phyloP scores from a whole-genome alignment of 2,888 invertebrate species.

The Caenorhabditis becei region DNA sequence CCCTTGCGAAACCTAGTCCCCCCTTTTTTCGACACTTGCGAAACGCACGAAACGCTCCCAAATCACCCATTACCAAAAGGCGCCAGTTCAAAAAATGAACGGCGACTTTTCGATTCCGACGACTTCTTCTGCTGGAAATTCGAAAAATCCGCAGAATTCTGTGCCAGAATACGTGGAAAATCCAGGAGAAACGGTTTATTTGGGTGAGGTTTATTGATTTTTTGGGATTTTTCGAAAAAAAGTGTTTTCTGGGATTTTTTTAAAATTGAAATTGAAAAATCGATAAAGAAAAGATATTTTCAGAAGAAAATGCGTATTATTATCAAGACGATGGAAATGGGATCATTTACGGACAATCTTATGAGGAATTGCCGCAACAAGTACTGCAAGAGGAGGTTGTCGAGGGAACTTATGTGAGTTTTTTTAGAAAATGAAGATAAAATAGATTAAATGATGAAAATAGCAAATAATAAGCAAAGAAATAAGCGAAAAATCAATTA shows the following conservation, averaged over 20 bases:
- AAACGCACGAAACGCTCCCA: conserved; percentile 2
- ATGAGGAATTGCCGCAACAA: conserved; percentile 31
- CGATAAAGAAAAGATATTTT: not conserved
- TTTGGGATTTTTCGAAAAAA: too few relatives aligned
- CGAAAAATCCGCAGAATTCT: not conserved
- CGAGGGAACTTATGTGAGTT: conserved; percentile 21
- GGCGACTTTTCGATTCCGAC: not conserved
- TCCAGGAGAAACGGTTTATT: not conserved
- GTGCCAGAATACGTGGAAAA: not conserved
- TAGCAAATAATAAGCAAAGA: not conserved
- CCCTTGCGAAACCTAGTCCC: conserved; percentile 3
- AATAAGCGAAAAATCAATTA: too few relatives aligned
- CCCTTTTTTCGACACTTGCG: not conserved
- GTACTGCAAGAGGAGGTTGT: conserved; percentile 55
- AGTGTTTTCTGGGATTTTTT: too few relatives aligned
- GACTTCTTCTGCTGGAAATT: not conserved
- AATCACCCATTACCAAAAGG: not conserved
- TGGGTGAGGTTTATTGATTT: not conserved
- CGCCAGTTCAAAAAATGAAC: not conserved
- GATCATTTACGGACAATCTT: conserved; percentile 18
- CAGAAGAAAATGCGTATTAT: conserved; percentile 25
- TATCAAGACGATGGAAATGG: conserved; percentile 28
- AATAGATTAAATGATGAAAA: too few relatives aligned
- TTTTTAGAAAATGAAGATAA: too few relatives aligned
- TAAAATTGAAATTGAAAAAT: too few relatives aligned